Evolutionary conservation across 2,113 vertebrate species (phyloP).

Genomic region (Dipodomys ordii): DNA sequence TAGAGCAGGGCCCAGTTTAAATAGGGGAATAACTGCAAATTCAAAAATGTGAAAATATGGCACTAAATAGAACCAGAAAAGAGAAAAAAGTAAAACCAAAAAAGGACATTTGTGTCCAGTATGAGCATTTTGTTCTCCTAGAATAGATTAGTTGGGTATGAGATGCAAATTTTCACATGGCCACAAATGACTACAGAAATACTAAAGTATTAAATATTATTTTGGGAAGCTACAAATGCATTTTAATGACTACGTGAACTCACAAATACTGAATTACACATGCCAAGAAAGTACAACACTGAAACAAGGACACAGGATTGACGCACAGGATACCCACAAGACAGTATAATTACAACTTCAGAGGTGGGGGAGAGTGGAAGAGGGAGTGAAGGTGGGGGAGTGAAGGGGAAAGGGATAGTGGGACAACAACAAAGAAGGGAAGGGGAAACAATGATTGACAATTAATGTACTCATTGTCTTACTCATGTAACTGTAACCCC

Average conservation of each 20-base stretch:
- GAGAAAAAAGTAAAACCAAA: too few species aligned
- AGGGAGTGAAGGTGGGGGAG: too few species aligned
- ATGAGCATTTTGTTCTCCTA: neutral
- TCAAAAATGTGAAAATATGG: neutral
- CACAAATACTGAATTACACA: neutral
- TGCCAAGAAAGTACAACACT: neutral
- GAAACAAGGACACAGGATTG: too few species aligned
- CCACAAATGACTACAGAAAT: neutral
- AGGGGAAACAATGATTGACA: too few species aligned
- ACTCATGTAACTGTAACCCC: too few species aligned
- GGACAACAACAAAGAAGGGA: too few species aligned
- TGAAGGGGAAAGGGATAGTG: too few species aligned
- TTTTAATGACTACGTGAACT: neutral
- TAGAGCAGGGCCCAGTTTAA: neutral
- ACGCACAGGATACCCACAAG: too few species aligned
- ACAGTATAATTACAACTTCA: too few species aligned
- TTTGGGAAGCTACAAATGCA: neutral
- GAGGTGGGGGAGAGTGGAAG: too few species aligned
- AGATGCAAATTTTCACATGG: neutral
- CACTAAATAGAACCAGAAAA: neutral
- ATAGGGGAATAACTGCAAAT: neutral
- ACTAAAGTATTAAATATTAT: neutral
- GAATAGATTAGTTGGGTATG: neutral
- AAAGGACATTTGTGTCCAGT: neutral
- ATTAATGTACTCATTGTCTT: too few species aligned